These are phyloP conservation scores for Scaptomyza polygonia DNA, from an alignment of 2,888 invertebrate genomes.

Conservation along the genomic window DNA sequence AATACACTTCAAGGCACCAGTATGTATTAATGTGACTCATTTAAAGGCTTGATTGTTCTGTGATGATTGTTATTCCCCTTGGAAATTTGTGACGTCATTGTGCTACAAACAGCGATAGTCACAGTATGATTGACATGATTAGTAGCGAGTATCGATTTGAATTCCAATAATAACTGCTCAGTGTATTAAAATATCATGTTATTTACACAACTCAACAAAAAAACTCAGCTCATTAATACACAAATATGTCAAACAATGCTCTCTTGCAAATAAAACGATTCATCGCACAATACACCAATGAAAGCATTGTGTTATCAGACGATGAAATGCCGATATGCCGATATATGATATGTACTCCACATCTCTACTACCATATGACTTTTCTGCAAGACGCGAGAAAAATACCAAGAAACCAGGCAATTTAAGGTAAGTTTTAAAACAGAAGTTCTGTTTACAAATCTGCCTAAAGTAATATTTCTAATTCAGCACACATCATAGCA, in stretches of 20 bases:
- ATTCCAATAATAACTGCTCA: background rate
- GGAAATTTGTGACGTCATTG: background rate
- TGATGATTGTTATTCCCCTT: background rate
- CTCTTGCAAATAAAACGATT: background rate
- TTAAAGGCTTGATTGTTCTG: background rate
- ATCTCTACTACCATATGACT: conserved; percentile 68
- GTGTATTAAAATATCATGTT: background rate
- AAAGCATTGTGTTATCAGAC: background rate
- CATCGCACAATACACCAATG: background rate
- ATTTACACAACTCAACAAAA: background rate
- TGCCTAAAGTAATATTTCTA: conserved; percentile 11
- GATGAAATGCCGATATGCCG: conserved; percentile 18
- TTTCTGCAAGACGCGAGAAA: conserved; percentile 68
- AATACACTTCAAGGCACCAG: background rate
- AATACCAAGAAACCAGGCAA: conserved; percentile 56
- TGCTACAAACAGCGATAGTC: conserved; percentile 3
- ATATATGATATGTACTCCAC: conserved; percentile 32
- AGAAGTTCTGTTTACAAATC: conserved; percentile 8
- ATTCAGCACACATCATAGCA: conserved; percentile 37
- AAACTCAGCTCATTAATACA: conserved; percentile 4
- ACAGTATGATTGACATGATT: background rate
- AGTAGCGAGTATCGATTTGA: background rate
- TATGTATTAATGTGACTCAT: background rate
- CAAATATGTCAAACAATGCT: background rate
- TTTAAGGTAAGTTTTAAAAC: conserved; percentile 57